Base-by-base conservation (phyloP, 2,113 vertebrate genomes). In the Microcebus jonahi region DNA sequence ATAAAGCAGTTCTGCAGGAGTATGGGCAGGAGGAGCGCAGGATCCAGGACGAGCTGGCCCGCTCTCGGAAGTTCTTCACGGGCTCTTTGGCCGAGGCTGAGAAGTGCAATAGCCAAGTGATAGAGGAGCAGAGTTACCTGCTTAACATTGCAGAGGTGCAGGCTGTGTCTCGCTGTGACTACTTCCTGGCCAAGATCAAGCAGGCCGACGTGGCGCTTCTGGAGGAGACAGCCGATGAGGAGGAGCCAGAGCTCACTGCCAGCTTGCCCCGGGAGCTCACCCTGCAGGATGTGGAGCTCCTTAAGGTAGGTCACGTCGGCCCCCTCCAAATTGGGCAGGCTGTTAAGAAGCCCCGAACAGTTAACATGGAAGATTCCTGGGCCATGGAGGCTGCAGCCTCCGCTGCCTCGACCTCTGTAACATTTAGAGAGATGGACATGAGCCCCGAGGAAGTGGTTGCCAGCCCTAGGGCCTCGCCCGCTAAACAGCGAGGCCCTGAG, bases 101-200 rank as follows among this genome's bases (percentile, higher is more conserved):
- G 95, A 99, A 99, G 95, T 97, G 99, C 42, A 99, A 99, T 65
- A 99, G 98, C 5, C 99, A 99, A 61, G 98, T 99, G 55, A 98
- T 99, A 82, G 99, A 99, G 96, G 99, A 99, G 84, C 99, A 99
- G 96, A 99, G 99, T 0, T 99, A 99, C 95, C 98, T 99, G 65
- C 99, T 99, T 13, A 99, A 99, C 98, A 99, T 99, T 4, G 99
- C 99, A 0, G 99, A 99, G 97, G 99, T 99, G 82, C 99, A 99
- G 98, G 99, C 99, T 1, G 98, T 99, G 95, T 99, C 99, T 23
- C 99, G 99, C 94, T 99, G 99, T 39, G 99, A 99, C 98, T 99
- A 99, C 97, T 99, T 99, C 94, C 99, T 99, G 31, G 99, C 99
- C 98, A 99, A 99, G 97, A 99, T 99, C 95, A 99, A 99, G 97